Conservation (phyloP, 2,888 invertebrate genomes). For the Brenthis ino region DNA sequence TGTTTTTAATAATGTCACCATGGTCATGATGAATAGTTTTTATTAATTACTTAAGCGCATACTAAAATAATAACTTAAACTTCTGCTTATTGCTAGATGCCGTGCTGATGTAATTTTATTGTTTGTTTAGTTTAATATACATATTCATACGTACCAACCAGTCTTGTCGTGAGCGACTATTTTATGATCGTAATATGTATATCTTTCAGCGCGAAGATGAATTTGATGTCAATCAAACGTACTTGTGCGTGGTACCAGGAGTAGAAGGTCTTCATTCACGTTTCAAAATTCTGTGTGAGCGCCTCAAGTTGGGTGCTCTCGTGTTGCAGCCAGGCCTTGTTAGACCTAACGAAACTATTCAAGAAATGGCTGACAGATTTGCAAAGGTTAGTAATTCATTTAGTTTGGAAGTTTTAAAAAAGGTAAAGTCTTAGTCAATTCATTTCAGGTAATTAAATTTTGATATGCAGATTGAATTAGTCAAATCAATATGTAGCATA, state of each 20-base stretch:
- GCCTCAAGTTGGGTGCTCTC: slow-evolving; percentile 53
- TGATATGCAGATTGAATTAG: neutral
- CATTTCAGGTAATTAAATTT: neutral
- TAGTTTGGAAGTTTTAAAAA: neutral
- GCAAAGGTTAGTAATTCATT: slow-evolving; percentile 45
- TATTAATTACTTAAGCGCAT: too few relatives aligned
- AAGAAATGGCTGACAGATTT: slow-evolving; percentile 50
- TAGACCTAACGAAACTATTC: slow-evolving; percentile 47
- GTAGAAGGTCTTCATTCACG: slow-evolving; percentile 54
- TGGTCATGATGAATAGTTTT: too few relatives aligned
- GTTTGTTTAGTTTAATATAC: too few relatives aligned
- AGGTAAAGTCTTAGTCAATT: too few relatives aligned
- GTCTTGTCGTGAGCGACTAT: neutral
- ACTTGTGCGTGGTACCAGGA: slow-evolving; percentile 57
- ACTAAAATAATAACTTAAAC: too few relatives aligned
- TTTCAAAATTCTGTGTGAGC: slow-evolving; percentile 52
- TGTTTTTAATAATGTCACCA: too few relatives aligned
- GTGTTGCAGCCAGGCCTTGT: slow-evolving; percentile 56
- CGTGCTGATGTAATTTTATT: too few relatives aligned
- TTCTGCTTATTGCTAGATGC: too few relatives aligned
- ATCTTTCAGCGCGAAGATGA: slow-evolving; percentile 52
- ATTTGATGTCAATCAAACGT: slow-evolving; percentile 47
- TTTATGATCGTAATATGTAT: neutral
- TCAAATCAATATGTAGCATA: too few relatives aligned
- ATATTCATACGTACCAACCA: too few relatives aligned